A percentile compares a stretch with the other conserved stretches of the same genome.
phyloP scores from a whole-genome alignment of 2,888 invertebrate species.

The Idaea biselata region DNA sequence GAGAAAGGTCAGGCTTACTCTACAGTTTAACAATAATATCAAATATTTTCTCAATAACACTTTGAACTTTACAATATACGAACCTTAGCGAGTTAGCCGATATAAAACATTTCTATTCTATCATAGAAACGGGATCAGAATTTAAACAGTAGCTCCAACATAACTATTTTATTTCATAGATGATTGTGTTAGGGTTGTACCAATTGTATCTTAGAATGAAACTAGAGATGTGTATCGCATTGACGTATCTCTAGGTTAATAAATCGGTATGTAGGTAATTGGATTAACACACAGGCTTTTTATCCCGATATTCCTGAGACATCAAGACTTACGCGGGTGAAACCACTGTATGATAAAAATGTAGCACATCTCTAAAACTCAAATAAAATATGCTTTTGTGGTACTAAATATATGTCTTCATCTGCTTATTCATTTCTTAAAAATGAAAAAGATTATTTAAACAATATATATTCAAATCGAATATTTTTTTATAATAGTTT shows the following conservation, averaged over 20 bases:
- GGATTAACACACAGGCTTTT: too few relatives aligned
- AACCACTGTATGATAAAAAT: too few relatives aligned
- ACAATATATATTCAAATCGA: too few relatives aligned
- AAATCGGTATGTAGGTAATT: neutral
- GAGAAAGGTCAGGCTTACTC: neutral
- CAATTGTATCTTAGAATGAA: neutral
- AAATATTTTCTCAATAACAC: neutral
- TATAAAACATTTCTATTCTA: neutral
- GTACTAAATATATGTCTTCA: too few relatives aligned
- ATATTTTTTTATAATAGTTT: too few relatives aligned
- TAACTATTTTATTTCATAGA: slow-evolving; percentile 1
- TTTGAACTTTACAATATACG: neutral
- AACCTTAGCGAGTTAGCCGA: neutral
- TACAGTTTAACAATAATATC: neutral
- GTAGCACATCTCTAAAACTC: too few relatives aligned
- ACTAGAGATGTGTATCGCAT: neutral
- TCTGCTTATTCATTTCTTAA: too few relatives aligned
- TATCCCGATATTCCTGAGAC: too few relatives aligned
- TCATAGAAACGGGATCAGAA: neutral
- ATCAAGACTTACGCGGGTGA: too few relatives aligned
- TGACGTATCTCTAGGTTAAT: neutral
- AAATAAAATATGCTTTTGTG: too few relatives aligned
- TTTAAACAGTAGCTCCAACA: neutral
- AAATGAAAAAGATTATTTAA: too few relatives aligned
- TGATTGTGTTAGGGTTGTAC: neutral